phyloP scores from a whole-genome alignment of 2,797 vertebrate species.

The Platalea minor region DNA sequence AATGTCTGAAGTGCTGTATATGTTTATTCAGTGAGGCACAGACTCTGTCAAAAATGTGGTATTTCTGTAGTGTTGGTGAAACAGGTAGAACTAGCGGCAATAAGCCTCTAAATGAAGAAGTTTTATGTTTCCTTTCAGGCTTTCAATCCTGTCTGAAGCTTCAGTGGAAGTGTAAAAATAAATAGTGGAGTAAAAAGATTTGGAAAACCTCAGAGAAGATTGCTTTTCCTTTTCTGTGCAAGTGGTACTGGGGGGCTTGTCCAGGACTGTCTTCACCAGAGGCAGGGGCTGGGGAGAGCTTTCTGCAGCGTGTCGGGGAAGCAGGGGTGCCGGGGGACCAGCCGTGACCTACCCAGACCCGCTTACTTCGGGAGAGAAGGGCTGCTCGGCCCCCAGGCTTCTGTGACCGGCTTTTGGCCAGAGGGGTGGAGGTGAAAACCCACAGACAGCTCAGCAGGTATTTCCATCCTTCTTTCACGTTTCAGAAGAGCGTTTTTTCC shows the following conservation, averaged over 20 bases:
- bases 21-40: background rate
- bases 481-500: background rate
- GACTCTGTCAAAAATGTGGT: background rate
- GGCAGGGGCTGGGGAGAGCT: background rate
- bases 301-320: accelerated
- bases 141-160: background rate
- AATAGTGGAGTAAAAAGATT: background rate
- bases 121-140: background rate
- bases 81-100: background rate
- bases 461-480: background rate
- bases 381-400: background rate
- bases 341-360: background rate
- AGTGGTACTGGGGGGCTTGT: accelerated
- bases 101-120: background rate
- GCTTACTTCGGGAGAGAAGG: background rate
- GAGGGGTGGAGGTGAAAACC: background rate
- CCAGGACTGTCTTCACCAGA: background rate
- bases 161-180: background rate
- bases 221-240: background rate
- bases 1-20: background rate
- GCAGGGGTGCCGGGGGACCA: accelerated
- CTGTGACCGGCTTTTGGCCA: background rate
- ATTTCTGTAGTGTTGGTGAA: background rate
- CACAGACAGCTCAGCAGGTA: background rate
- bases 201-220: background rate